These are phyloP conservation scores for Parotocinclus haroldoi DNA, from an alignment of 2,797 vertebrate species.

Conservation along the genomic window DNA sequence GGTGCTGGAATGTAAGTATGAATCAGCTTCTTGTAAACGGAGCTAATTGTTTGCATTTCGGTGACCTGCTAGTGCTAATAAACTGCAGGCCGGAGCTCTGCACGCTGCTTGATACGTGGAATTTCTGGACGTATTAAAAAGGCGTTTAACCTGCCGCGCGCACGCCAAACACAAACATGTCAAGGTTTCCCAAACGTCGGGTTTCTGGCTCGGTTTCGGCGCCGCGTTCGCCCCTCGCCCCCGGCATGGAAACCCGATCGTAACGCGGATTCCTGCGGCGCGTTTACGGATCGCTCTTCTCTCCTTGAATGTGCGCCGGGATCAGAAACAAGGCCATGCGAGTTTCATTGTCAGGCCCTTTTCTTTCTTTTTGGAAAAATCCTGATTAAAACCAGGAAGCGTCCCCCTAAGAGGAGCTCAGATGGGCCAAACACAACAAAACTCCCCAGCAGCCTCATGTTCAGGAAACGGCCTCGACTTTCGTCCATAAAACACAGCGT, in stretches of 20 bases:
- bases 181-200: conserved; percentile 37
- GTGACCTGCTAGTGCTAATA: conserved; percentile 1
- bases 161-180: conserved; percentile 46
- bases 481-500: conserved; percentile 47
- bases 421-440: conserved; percentile 62
- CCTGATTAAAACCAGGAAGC: conserved; percentile 51
- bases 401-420: conserved; percentile 39
- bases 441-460: conserved; percentile 18
- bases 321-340: conserved; percentile 19
- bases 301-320: neutral
- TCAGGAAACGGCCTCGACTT: conserved; percentile 18
- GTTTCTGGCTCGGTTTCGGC: conserved; percentile 57
- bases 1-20: conserved; percentile 4
- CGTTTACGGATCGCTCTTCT: conserved; percentile 16
- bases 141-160: conserved; percentile 26
- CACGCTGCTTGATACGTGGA: conserved; percentile 4
- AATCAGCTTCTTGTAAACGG: conserved; percentile 27
- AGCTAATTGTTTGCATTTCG: conserved; percentile 17
- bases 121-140: conserved; percentile 24
- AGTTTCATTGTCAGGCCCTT: conserved; percentile 53
- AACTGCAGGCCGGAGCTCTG: conserved; percentile 1
- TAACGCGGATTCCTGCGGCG: conserved; percentile 20
- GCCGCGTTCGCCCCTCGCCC: conserved; percentile 21
- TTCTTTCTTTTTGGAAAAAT: conserved; percentile 7
- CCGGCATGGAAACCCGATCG: conserved; percentile 30